Percentiles rank a stretch among this genome's conserved stretches.
Conservation (phyloP, 2,888 invertebrate genomes). For the Ptychoptera albimana region DNA sequence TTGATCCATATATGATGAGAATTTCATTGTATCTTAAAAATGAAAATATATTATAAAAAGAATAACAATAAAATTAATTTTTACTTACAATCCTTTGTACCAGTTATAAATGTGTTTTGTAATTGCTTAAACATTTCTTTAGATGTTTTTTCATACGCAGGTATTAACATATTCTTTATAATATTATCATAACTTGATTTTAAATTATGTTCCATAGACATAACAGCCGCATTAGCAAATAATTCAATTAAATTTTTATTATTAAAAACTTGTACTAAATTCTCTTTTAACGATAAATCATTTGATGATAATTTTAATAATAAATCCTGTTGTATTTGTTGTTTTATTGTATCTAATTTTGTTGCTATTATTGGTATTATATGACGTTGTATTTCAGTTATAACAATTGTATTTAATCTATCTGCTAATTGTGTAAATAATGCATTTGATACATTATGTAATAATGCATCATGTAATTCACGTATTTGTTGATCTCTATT, state of each 20-base stretch:
- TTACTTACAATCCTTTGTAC: slow-evolving; percentile 77
- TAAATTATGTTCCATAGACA: slow-evolving; percentile 54
- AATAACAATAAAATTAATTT: slow-evolving; percentile 5
- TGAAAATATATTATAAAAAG: background rate
- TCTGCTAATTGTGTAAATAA: slow-evolving; percentile 34
- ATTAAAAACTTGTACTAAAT: slow-evolving; percentile 60
- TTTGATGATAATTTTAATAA: slow-evolving; percentile 53
- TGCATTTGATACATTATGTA: slow-evolving; percentile 37
- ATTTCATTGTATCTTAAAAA: slow-evolving; percentile 33
- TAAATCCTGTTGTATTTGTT: slow-evolving; percentile 57
- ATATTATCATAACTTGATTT: slow-evolving; percentile 64
- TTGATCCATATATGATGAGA: slow-evolving; percentile 32
- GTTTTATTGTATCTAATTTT: slow-evolving; percentile 55
- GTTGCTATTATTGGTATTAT: slow-evolving; percentile 42
- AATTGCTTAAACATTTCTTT: slow-evolving; percentile 79
- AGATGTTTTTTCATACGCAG: slow-evolving; percentile 75
- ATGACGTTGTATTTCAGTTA: slow-evolving; percentile 38
- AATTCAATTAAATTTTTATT: slow-evolving; percentile 67
- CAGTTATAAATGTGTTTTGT: slow-evolving; percentile 72
- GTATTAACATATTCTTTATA: slow-evolving; percentile 59
- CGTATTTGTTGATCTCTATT: slow-evolving; percentile 34
- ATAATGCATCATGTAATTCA: slow-evolving; percentile 34
- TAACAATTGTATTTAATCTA: slow-evolving; percentile 37
- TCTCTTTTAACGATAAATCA: slow-evolving; percentile 61
- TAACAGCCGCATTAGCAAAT: slow-evolving; percentile 49